Base-by-base conservation (phyloP, 2,797 vertebrate species). In the Zenarchopterus dispar region DNA sequence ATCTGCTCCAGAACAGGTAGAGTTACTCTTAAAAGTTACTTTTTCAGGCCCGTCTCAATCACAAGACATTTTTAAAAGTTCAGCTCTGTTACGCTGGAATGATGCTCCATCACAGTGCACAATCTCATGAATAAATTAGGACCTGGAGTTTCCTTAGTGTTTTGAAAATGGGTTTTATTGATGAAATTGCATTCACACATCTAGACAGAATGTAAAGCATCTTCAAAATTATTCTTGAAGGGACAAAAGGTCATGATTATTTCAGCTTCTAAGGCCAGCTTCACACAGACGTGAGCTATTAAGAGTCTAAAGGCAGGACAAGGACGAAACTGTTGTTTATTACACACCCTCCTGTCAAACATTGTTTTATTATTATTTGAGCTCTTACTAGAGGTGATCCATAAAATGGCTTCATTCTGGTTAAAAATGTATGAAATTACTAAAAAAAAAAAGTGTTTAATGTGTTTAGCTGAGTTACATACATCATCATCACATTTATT, bases 1-100 rank as follows among this genome's bases (percentile, higher is more conserved):
- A 98, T 78, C 86, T 98, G 48, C 95, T 99, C 59, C 94, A 96
- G 80, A 98, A 96, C 90, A 95, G 96, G 98, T 93, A 71, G 44
- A 4, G 4, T 31, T 43, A 15, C 11, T 24, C 50, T 60, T 13
- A 13, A 36, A 36, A 5, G 4, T 26, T 43, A 11, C 11, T 31
- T 48, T 58, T 8, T 41, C 4, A 11, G 24, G 44, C 28, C 19
- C 8, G 2, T 42, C 17, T 51, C 52, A 23, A 11, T 53, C 31
- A 49, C 22, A 53, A 47, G 48, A 33, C 46, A 19, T 48, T 55
- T 56, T 55, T 33, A 64, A 58, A 16, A 51, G 48, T 26, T 53
- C 18, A 39, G 33, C 9, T 36, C 33, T 36, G 33, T 13, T 39
- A 28, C 57, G 15, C 17, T 33, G 49, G 63, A 56, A 75, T 75